Evolutionary conservation across 2,797 vertebrate genomes (phyloP).

Genomic region (Pangasius mekongensis): DNA sequence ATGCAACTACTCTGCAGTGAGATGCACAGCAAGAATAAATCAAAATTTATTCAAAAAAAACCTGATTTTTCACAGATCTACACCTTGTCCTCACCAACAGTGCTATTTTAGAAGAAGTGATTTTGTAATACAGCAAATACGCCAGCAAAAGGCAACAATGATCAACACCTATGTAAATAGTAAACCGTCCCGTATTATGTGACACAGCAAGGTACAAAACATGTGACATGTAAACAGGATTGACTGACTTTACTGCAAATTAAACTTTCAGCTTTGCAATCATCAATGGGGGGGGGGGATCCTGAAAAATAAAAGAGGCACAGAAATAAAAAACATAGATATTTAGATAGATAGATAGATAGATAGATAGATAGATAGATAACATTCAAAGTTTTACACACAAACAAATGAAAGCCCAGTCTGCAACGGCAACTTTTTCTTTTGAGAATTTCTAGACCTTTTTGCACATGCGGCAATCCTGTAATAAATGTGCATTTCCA

Average conservation of each 20-base stretch:
- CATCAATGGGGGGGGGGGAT: background rate
- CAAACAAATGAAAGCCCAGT: background rate
- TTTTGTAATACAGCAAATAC: background rate
- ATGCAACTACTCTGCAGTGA: slow-evolving; percentile 38
- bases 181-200: background rate
- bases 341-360: slow-evolving; percentile 29
- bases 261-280: background rate
- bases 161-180: background rate
- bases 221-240: background rate
- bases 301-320: background rate
- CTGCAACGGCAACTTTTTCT: background rate
- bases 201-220: background rate
- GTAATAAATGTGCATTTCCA: background rate
- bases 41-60: too few species aligned
- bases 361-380: background rate
- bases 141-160: background rate
- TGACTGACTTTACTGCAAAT: background rate
- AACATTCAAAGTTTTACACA: background rate
- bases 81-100: background rate
- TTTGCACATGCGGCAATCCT: background rate
- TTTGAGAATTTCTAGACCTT: background rate
- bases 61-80: background rate
- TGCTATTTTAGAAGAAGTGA: background rate
- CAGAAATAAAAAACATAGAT: background rate
- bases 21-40: slow-evolving; percentile 20